These are phyloP conservation scores for Panthera tigris DNA, from an alignment of 2,113 vertebrate species.

Conservation along the genomic window DNA sequence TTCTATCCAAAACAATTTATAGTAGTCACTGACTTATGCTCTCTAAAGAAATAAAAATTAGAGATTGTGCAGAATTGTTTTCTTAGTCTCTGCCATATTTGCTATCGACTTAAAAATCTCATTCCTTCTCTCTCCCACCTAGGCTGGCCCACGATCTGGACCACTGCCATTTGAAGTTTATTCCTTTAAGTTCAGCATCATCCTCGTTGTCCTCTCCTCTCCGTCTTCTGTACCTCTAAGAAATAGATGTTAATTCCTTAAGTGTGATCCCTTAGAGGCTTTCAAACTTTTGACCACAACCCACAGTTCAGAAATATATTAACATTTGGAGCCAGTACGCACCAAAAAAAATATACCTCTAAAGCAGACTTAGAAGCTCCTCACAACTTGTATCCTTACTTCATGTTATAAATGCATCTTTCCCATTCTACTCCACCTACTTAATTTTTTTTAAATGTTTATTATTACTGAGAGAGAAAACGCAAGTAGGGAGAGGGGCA, in stretches of 20 bases:
- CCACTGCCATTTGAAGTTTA: neutral
- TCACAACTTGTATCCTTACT: neutral
- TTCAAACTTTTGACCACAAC: neutral
- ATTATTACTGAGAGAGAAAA: too few relatives aligned
- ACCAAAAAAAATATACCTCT: neutral
- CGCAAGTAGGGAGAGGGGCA: too few relatives aligned
- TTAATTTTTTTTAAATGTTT: neutral
- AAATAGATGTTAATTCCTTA: neutral
- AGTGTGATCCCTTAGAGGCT: neutral
- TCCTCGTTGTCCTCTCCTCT: neutral
- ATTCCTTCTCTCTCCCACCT: neutral
- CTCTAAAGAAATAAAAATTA: neutral
- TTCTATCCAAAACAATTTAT: constrained; percentile 4
- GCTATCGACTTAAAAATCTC: neutral
- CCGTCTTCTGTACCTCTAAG: neutral
- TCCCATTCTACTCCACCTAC: neutral
- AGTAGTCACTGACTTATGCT: neutral
- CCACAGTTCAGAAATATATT: neutral
- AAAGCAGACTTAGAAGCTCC: neutral
- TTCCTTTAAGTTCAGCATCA: neutral
- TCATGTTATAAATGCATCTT: neutral
- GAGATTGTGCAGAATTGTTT: neutral
- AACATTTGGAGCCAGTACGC: neutral
- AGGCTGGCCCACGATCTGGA: neutral
- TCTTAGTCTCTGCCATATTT: neutral